Base-by-base conservation (phyloP, 2,888 invertebrate species). In the Blastobasis lacticolella region DNA sequence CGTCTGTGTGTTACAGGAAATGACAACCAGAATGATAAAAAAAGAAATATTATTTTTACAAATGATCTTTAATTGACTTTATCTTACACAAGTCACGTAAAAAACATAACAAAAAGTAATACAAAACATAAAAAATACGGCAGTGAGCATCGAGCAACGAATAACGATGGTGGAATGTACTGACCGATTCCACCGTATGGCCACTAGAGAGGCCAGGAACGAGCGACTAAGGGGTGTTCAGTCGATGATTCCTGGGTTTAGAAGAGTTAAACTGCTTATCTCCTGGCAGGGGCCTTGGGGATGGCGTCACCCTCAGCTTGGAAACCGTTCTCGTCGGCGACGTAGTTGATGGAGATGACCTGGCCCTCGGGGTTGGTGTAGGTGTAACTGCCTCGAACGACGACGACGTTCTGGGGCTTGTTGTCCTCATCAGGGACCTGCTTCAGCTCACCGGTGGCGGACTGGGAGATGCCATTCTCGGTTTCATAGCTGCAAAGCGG, bases 301-400 rank as follows among this genome's bases (percentile, higher is more conserved):
- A 92, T 72, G 72, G 91, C 90, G 0, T 84, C 83, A 46, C 92
- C 91, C 47, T 89, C 87, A 1, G 92, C 88, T 57, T 89, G 90
- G 88, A 81, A 93, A 55, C 92, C 93, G 58, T 74, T 89, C 73
- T 92, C 92, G 60, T 92, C 92, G 48, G 92, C 92, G 54, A 67
- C 70, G 78, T 91, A 92, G 49, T 67, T 85, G 59, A 91, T 57
- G 38, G 71, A 66, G 58, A 90, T 88, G 4, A 76, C 72, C 8
- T 84, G 83, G 56, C 92, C 92, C 1, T 91, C 90, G 0, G 80
- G 72, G 52, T 89, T 80, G 4, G 78, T 74, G 79, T 91, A 92
- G 0, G 86, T 75, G 78, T 85, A 92, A 3, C 82, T 75, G n/a
- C 93, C 93, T 55, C 90, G 90, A 37, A 91, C 89, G 0, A 88